Percentiles rank a stretch among this genome's conserved stretches.
Evolutionary conservation across 2,888 invertebrate species (phyloP).

Genomic region (Ypsolopha sequella): DNA sequence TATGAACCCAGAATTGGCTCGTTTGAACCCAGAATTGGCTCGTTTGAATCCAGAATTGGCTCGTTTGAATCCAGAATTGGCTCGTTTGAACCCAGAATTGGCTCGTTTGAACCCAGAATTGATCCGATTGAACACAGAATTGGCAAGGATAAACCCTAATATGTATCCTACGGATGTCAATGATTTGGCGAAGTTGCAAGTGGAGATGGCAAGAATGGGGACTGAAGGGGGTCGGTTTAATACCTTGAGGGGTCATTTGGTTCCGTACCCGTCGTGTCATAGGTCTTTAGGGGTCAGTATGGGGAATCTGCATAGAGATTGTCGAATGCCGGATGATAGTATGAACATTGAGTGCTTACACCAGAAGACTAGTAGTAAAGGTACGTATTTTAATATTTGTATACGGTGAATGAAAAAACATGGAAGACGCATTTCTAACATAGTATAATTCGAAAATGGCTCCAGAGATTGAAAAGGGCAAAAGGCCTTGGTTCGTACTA

Average conservation of each 20-base stretch:
- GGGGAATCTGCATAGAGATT: slow-evolving; percentile 47
- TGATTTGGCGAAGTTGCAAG: slow-evolving; percentile 22
- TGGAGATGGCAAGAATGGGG: slow-evolving; percentile 12
- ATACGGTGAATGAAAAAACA: no score
- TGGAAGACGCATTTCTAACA: no score
- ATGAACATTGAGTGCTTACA: slow-evolving; percentile 47
- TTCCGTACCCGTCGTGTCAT: slow-evolving; percentile 41
- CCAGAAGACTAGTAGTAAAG: slow-evolving; percentile 52
- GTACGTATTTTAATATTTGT: slow-evolving; percentile 18
- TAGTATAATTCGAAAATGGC: no score
- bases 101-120: slow-evolving; percentile 9
- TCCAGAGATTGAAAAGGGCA: no score
- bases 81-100: slow-evolving; percentile 10
- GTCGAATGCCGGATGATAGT: slow-evolving; percentile 34
- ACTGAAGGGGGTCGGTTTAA: slow-evolving; percentile 38
- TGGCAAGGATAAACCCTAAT: slow-evolving; percentile 9
- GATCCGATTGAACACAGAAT: slow-evolving; percentile 7
- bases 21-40: slow-evolving; percentile 21
- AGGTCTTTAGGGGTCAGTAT: slow-evolving; percentile 44
- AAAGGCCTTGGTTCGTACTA: no score
- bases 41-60: slow-evolving; percentile 20
- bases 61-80: slow-evolving; percentile 12
- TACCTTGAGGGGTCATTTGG: slow-evolving; percentile 55
- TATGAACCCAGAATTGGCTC: slow-evolving; percentile 22
- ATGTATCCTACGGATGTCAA: slow-evolving; percentile 27